Percentiles rank a stretch among this genome's conserved stretches.
phyloP scores from a whole-genome alignment of 2,113 vertebrate genomes.

The Dicrurus megarhynchus region DNA sequence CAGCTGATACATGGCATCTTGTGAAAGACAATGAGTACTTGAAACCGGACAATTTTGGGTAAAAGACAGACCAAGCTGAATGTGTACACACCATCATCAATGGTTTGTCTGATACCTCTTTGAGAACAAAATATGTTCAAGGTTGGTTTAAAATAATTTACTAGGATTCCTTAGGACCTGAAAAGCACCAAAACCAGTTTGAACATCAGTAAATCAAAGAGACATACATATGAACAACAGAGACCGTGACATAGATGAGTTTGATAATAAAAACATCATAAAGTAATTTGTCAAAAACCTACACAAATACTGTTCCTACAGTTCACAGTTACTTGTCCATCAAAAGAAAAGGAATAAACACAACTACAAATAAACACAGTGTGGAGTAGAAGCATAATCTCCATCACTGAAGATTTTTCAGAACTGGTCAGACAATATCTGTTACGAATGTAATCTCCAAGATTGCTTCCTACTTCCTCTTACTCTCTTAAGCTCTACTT shows the following conservation, averaged over 20 bases:
- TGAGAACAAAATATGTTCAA: background rate
- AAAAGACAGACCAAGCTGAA: background rate
- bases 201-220: background rate
- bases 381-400: background rate
- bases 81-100: background rate
- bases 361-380: background rate
- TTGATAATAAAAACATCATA: background rate
- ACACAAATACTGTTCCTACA: background rate
- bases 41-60: background rate
- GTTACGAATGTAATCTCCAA: background rate
- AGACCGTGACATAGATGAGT: background rate
- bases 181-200: background rate
- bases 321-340: background rate
- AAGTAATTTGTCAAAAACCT: background rate
- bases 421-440: background rate
- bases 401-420: background rate
- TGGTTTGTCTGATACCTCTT: background rate
- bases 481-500: background rate
- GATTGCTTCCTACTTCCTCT: background rate
- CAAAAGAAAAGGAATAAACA: background rate
- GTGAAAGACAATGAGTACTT: background rate
- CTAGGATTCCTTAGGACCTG: background rate
- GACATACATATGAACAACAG: background rate
- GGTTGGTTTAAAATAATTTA: background rate
- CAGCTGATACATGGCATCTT: accelerated